phyloP scores from a whole-genome alignment of 2,113 vertebrate species.

The Apodemus speciosus region DNA sequence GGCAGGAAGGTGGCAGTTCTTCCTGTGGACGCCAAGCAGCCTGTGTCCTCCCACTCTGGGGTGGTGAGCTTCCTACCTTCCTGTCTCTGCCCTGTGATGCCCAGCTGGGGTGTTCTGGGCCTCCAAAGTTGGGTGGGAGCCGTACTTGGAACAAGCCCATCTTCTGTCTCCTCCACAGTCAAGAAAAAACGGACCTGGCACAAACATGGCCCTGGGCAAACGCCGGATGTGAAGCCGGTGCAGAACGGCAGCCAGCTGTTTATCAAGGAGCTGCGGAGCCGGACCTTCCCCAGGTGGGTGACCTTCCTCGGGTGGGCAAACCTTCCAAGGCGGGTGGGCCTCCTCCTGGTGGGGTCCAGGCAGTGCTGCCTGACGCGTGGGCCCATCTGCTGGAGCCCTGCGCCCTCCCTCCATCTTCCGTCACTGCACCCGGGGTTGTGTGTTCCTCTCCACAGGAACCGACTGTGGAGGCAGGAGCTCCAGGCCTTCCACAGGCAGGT shows the following conservation, averaged over 20 bases:
- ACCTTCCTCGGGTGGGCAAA: slow-evolving; percentile 75
- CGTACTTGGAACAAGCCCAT: background rate
- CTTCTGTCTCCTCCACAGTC: slow-evolving; percentile 85
- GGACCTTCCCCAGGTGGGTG: slow-evolving; percentile 96
- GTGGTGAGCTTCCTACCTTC: background rate
- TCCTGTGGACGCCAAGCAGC: background rate
- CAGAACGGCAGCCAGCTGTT: slow-evolving; percentile 98
- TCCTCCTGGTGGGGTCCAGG: background rate
- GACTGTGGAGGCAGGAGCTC: background rate
- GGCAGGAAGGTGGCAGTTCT: background rate
- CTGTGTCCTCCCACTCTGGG: background rate
- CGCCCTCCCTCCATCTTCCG: background rate
- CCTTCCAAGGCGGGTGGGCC: slow-evolving; percentile 92
- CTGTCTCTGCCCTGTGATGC: background rate
- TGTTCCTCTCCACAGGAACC: background rate
- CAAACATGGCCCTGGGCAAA: slow-evolving; percentile 94
- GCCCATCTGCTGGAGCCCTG: background rate
- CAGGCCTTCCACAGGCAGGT: background rate
- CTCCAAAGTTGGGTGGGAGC: background rate
- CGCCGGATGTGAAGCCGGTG: slow-evolving; percentile 94
- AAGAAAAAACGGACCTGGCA: slow-evolving; percentile 99
- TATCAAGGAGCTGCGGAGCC: slow-evolving; percentile 96
- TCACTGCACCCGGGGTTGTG: background rate
- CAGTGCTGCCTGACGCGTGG: too few relatives aligned
- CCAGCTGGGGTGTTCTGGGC: background rate